A percentile compares a stretch with the other conserved stretches of the same genome.
Evolutionary conservation across 2,113 vertebrate genomes (phyloP).

Genomic region (Tychaedon coryphoeus): DNA sequence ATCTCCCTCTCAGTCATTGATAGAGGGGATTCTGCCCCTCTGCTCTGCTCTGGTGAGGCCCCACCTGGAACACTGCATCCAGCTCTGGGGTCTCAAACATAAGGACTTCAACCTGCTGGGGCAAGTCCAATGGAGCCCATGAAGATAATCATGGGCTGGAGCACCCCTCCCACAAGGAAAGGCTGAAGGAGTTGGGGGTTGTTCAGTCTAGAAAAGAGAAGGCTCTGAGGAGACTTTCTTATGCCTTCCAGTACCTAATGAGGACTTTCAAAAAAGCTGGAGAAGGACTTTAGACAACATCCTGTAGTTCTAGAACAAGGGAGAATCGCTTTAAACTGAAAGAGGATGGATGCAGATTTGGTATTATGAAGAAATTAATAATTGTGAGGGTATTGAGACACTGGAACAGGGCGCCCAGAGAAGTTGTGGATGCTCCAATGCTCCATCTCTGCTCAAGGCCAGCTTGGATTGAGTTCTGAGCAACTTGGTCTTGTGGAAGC

Average conservation of each 20-base stretch:
- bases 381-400: background rate
- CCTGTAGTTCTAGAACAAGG: background rate
- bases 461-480: background rate
- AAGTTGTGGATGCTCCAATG: background rate
- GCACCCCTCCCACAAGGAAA: background rate
- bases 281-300: background rate
- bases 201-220: background rate
- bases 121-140: background rate
- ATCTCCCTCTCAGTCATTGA: no score
- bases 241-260: background rate
- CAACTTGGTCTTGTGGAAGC: background rate
- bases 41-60: background rate
- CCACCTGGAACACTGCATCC: background rate
- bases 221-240: background rate
- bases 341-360: background rate
- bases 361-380: background rate
- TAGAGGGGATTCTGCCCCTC: background rate
- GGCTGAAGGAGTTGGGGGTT: background rate
- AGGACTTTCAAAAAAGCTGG: background rate
- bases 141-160: background rate
- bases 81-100: background rate
- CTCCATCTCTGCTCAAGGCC: background rate
- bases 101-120: fast-evolving
- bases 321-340: background rate
- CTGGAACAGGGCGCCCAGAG: background rate